These are phyloP conservation scores for Ylistrum balloti DNA, from an alignment of 1,140 invertebrate genomes.

Conservation along the genomic window DNA sequence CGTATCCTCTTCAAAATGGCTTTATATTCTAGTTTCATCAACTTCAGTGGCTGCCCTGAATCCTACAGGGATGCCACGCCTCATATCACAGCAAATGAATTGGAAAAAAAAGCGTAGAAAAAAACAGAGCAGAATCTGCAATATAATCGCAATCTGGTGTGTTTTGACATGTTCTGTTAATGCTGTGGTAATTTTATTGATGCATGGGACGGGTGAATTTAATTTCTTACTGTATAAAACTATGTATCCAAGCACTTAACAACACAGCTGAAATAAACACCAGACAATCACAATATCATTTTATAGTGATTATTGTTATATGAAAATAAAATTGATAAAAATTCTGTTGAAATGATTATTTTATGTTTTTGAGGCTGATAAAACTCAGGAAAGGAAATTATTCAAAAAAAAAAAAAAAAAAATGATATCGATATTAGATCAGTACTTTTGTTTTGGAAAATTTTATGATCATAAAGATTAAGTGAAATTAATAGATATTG, in stretches of 20 bases:
- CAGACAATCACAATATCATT: neutral
- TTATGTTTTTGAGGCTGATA: too few relatives aligned
- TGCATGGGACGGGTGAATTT: neutral
- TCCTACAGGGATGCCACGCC: neutral
- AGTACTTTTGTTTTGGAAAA: neutral
- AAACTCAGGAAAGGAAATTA: too few relatives aligned
- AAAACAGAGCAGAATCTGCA: neutral
- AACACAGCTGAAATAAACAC: neutral
- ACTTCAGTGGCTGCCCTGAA: neutral
- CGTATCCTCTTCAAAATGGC: slow-evolving; percentile 3
- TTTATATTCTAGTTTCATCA: neutral
- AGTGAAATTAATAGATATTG: neutral
- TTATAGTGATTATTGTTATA: neutral
- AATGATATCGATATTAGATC: neutral
- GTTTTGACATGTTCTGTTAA: neutral
- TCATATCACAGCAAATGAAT: slow-evolving; percentile 39
- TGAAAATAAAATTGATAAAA: neutral
- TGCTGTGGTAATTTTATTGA: neutral
- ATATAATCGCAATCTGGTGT: neutral
- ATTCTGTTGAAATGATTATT: too few relatives aligned
- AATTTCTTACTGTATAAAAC: neutral
- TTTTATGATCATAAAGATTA: neutral
- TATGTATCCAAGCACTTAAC: neutral
- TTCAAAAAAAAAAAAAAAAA: too few relatives aligned
- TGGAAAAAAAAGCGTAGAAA: neutral